Evolutionary conservation across 2,888 invertebrate genomes (phyloP).

Genomic region (Atrina japonica): DNA sequence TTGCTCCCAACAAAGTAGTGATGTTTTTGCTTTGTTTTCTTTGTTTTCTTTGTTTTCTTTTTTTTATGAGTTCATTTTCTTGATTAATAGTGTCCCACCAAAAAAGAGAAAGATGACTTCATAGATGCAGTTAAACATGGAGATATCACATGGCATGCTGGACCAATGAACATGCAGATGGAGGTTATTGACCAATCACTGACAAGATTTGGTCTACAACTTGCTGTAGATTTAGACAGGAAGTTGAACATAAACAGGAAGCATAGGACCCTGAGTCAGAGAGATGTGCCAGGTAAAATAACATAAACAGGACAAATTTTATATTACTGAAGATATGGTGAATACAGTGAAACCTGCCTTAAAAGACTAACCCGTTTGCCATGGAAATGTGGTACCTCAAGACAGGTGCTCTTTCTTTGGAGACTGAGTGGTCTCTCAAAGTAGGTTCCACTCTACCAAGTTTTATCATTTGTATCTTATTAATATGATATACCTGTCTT

Average conservation of each 20-base stretch:
- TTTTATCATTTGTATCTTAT: too few relatives aligned
- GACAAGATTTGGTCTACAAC: constrained; percentile 66
- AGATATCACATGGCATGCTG: constrained; percentile 77
- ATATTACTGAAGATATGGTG: too few relatives aligned
- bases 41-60: neutral
- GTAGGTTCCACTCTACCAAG: neutral
- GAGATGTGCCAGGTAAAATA: constrained; percentile 79
- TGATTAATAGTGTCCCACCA: constrained; percentile 71
- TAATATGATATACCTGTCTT: too few relatives aligned
- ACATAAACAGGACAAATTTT: too few relatives aligned
- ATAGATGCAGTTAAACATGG: constrained; percentile 63
- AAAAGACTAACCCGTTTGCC: too few relatives aligned
- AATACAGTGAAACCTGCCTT: too few relatives aligned
- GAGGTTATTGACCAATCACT: constrained; percentile 69
- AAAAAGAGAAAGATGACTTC: constrained; percentile 52
- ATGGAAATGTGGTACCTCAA: too few relatives aligned
- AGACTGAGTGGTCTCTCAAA: neutral
- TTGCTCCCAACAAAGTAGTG: neutral
- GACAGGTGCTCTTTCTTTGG: too few relatives aligned
- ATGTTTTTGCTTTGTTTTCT: neutral
- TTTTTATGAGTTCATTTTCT: neutral
- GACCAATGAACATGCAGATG: constrained; percentile 78
- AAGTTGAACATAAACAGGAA: constrained; percentile 64
- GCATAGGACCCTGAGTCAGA: constrained; percentile 71
- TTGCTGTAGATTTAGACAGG: constrained; percentile 69